A percentile compares a stretch with the other conserved stretches of the same genome.
Evolutionary conservation across 2,113 vertebrate genomes (phyloP).

Genomic region (Indicator maculatus): DNA sequence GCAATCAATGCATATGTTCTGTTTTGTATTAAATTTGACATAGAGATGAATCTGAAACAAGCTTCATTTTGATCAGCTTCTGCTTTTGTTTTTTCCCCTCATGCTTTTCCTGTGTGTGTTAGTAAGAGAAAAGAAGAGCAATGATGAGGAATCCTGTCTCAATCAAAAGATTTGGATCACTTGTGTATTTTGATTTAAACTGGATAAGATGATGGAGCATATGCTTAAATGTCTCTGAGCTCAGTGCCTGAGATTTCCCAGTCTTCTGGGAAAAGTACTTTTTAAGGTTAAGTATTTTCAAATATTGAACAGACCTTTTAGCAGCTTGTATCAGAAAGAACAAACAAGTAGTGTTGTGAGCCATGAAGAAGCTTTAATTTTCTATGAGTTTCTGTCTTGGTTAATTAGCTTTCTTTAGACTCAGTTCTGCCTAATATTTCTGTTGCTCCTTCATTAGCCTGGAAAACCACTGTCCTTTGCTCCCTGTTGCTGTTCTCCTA

Average conservation of each 20-base stretch:
- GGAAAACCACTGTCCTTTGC: neutral
- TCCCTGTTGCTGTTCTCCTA: neutral
- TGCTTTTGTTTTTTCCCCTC: neutral
- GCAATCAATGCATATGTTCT: conserved; percentile 14
- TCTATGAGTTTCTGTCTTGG: neutral
- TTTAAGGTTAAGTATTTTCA: neutral
- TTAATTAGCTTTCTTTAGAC: conserved; percentile 28
- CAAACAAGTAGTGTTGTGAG: neutral
- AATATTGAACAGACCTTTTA: neutral
- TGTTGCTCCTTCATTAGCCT: conserved; percentile 12
- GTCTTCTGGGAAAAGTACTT: neutral
- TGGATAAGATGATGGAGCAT: accelerated
- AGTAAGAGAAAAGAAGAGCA: neutral
- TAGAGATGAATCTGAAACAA: neutral
- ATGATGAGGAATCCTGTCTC: accelerated
- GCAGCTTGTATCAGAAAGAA: neutral
- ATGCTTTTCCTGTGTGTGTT: neutral
- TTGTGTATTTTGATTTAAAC: neutral
- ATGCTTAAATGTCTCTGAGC: neutral
- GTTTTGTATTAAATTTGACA: neutral
- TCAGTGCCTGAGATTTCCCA: neutral
- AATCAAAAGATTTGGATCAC: neutral
- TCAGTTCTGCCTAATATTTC: conserved; percentile 17
- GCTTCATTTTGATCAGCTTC: neutral
- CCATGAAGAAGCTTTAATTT: conserved; percentile 6